Base-by-base conservation (phyloP, 2,888 invertebrate species). In the Xylota segnis region DNA sequence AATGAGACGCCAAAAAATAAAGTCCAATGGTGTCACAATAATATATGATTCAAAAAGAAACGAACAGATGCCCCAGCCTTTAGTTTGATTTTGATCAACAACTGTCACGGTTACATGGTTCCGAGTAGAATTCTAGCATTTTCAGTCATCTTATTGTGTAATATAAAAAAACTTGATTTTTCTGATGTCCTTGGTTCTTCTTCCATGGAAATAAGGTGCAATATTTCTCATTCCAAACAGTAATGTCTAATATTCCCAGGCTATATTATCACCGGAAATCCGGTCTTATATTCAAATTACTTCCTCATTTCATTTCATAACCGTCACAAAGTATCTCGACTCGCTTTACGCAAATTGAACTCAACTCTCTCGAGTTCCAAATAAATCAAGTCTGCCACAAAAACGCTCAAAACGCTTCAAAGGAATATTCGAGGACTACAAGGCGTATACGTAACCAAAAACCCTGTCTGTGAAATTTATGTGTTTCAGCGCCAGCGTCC, bases 381-480 rank as follows among this genome's bases (percentile, higher is more conserved):
- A 81, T 81, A 74, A 81, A 81, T 75, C 74, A 68, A 74, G 47
- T n/a, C n/a, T 63, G 63, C 56, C 52, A 45, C 27, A 47, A 79
- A n/a, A 58, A 23, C 65, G 59, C 78, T 56, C 9, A 43, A 32
- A 71, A 12, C 14, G 12, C 4, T 23, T 32, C 5, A 23, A 63
- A 61, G 14, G 10, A 40, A 61, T 61, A 63, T 63, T 32, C 32
- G 6, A 32, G 29, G 29, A 5, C 59, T 2, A 12, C n/a, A 32
- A 2, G 47, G 45, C 45, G 63, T 63, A 71, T 78, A 16, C 63
- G 78, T 78, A 47, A 78, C 63, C 5, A 27, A 76, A 68, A 68
- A 50, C 37, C 16, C 16, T 47, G 32, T 18, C 32, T 32, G 43
- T 0, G 32, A 63, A 74, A 52, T 56, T 47, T 50, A 65, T 37